Conservation (phyloP, 2,797 vertebrate species). For the Manis crassicaudata region DNA sequence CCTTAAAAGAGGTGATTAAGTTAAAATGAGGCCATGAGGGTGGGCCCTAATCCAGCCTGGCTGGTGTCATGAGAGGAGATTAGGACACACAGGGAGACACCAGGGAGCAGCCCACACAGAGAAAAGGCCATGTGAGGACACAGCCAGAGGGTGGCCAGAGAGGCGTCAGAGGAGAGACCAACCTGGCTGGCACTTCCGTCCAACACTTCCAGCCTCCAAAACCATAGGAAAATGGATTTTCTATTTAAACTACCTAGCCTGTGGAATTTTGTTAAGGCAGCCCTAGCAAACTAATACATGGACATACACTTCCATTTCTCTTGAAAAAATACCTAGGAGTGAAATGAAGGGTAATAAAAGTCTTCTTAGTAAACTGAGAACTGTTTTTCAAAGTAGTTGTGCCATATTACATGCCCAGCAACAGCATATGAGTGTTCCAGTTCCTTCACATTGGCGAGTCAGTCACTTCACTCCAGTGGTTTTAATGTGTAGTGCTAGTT, state of each 20-base stretch:
- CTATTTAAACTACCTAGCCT: neutral
- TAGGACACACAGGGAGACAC: neutral
- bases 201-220: neutral
- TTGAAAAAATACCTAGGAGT: neutral
- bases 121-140: neutral
- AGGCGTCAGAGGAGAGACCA: neutral
- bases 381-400: neutral
- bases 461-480: neutral
- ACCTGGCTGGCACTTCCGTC: neutral
- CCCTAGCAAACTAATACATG: neutral
- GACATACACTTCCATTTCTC: neutral
- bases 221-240: neutral
- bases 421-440: neutral
- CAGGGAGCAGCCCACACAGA: neutral
- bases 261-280: neutral
- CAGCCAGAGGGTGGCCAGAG: neutral
- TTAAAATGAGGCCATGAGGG: neutral
- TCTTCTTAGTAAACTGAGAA: neutral
- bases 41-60: neutral
- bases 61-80: neutral
- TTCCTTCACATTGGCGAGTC: neutral
- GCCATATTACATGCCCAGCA: neutral
- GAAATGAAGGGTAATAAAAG: neutral
- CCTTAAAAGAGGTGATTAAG: neutral
- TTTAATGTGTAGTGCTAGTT: neutral